Conservation (phyloP, 2,797 vertebrate species). For the Craterocephalus amniculus region DNA sequence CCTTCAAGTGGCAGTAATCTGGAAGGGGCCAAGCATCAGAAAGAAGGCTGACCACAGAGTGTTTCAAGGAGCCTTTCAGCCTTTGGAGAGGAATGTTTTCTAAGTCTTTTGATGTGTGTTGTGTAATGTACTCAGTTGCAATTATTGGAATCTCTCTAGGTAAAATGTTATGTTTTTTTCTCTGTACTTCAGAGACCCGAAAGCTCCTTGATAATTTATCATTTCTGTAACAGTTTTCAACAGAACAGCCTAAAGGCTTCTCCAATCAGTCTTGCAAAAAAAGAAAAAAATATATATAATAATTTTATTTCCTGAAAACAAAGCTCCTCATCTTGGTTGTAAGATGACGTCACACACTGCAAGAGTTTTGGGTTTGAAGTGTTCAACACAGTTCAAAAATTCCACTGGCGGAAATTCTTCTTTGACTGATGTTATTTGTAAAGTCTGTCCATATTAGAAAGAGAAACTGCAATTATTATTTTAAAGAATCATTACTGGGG, state of each 20-base stretch:
- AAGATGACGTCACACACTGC: not conserved
- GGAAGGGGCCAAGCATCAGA: constrained; percentile 54
- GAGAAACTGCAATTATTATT: constrained; percentile 3
- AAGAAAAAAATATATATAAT: not conserved
- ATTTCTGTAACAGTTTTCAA: constrained; percentile 17
- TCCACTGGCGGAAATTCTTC: not conserved
- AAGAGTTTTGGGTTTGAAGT: constrained; percentile 14
- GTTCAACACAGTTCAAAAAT: not conserved
- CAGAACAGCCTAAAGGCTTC: constrained; percentile 5
- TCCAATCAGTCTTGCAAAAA: constrained; percentile 23
- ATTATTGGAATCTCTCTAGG: constrained; percentile 55
- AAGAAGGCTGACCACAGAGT: constrained; percentile 56
- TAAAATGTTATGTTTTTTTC: constrained; percentile 31
- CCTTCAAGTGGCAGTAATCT: constrained; percentile 71
- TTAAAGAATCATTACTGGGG: constrained; percentile 2
- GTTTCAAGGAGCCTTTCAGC: constrained; percentile 51
- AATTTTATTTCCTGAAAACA: constrained; percentile 1
- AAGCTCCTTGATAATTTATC: constrained; percentile 37
- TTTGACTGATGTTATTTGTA: not conserved
- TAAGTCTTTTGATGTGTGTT: constrained; percentile 68
- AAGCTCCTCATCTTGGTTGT: constrained; percentile 2
- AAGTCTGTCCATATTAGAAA: not conserved
- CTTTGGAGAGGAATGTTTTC: constrained; percentile 60
- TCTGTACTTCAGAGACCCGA: constrained; percentile 37
- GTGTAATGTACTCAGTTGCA: constrained; percentile 66